Percentiles rank a stretch among this genome's conserved stretches.
These are phyloP conservation scores for Sarcophaga bullata DNA, from an alignment of 1,140 invertebrate species.

Conservation along the genomic window DNA sequence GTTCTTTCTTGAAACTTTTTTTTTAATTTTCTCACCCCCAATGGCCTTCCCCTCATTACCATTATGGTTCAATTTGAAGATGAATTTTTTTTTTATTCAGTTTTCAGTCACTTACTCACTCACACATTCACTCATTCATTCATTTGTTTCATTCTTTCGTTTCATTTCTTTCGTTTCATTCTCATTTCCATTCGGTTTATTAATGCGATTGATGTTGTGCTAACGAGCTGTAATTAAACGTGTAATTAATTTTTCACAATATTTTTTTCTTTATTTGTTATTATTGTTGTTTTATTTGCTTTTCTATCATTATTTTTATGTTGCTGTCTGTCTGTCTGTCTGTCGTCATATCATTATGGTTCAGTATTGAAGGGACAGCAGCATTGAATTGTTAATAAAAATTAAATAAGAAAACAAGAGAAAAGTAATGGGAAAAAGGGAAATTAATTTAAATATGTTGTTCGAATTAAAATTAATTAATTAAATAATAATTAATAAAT, in stretches of 20 bases:
- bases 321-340: too few species aligned
- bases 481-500: background rate
- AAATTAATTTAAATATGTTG: constrained; percentile 25
- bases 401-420: too few species aligned
- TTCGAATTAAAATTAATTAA: constrained; percentile 14
- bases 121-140: too few species aligned
- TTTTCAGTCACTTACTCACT: too few species aligned
- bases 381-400: too few species aligned
- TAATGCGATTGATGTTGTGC: constrained; percentile 38
- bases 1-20: background rate
- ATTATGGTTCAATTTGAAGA: constrained; percentile 7
- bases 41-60: background rate
- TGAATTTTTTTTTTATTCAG: constrained; percentile 6
- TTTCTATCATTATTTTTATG: too few species aligned
- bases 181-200: background rate
- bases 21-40: background rate
- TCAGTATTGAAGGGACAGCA: too few species aligned
- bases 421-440: background rate
- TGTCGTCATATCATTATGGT: too few species aligned
- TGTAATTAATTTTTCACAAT: constrained; percentile 34
- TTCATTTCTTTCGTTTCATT: too few species aligned
- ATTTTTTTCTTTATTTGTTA: too few species aligned
- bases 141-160: too few species aligned
- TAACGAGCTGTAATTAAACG: constrained; percentile 37
- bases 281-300: too few species aligned